phyloP scores from a whole-genome alignment of 2,797 vertebrate species.

The Malacoraja senta region DNA sequence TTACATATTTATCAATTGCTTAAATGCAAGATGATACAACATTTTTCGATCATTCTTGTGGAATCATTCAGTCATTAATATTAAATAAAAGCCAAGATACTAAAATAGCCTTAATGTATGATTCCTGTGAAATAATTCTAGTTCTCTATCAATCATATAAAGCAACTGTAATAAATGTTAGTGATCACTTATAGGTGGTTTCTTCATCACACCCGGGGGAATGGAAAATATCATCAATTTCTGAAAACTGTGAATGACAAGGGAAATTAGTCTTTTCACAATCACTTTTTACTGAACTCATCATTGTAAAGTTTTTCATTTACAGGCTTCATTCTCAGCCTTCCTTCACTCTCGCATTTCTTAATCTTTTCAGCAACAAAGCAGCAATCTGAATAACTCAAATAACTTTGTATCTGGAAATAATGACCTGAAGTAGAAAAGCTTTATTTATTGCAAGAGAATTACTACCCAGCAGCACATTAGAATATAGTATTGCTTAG shows the following conservation, averaged over 20 bases:
- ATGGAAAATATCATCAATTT: not conserved
- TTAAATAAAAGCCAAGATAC: not conserved
- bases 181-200: not conserved
- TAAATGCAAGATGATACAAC: not conserved
- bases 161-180: not conserved
- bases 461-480: not conserved
- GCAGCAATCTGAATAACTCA: constrained; percentile 13
- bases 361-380: not conserved
- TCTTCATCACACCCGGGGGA: not conserved
- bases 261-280: not conserved
- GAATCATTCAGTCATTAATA: not conserved
- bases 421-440: not conserved
- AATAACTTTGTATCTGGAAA: not conserved
- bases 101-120: not conserved
- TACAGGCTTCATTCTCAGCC: not conserved
- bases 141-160: not conserved
- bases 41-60: not conserved
- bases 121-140: not conserved
- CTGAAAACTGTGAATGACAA: constrained; percentile 2
- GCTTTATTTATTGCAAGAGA: not conserved
- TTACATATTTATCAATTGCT: not conserved
- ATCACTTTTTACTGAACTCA: not conserved
- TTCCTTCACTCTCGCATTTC: not conserved
- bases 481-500: not conserved
- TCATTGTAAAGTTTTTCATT: not conserved